Conservation (phyloP, 1,140 invertebrate genomes). For the Drosophila pseudoananassae region DNA sequence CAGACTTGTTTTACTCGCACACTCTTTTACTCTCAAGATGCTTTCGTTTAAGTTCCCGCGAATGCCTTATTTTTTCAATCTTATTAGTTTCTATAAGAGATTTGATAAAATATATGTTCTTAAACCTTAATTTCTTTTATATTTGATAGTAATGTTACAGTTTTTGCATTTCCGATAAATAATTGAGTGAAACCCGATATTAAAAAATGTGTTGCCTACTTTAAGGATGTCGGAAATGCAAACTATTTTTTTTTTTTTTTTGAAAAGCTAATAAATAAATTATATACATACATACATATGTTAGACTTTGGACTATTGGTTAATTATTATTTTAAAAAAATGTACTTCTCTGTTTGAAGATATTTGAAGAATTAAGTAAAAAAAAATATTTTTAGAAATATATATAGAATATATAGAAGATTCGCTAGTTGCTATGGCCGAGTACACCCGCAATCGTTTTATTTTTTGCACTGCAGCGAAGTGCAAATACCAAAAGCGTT, state of each 20-base stretch:
- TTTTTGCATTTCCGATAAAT: no score
- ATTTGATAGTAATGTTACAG: not conserved
- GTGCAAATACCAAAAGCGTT: slow-evolving; percentile 59
- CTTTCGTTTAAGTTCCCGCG: slow-evolving; percentile 19
- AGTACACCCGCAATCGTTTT: not conserved
- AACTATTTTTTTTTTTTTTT: no score
- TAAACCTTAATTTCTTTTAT: not conserved
- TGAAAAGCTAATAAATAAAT: no score
- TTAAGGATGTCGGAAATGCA: not conserved
- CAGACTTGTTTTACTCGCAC: slow-evolving; percentile 15
- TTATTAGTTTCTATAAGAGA: slow-evolving; percentile 10
- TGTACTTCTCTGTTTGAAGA: no score
- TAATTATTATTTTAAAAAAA: no score
- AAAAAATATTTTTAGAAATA: not conserved
- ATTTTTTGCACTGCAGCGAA: slow-evolving; percentile 54
- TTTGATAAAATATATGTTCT: not conserved
- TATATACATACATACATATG: no score
- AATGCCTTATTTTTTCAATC: not conserved
- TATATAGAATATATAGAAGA: slow-evolving; percentile 30
- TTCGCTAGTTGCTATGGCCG: not conserved
- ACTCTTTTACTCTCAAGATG: slow-evolving; percentile 29
- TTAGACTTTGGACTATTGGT: no score
- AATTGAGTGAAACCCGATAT: no score
- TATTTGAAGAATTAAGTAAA: no score
- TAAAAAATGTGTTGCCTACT: not conserved